Evolutionary conservation across 2,113 vertebrate genomes (phyloP).

Genomic region (Platysternon megacephalum): DNA sequence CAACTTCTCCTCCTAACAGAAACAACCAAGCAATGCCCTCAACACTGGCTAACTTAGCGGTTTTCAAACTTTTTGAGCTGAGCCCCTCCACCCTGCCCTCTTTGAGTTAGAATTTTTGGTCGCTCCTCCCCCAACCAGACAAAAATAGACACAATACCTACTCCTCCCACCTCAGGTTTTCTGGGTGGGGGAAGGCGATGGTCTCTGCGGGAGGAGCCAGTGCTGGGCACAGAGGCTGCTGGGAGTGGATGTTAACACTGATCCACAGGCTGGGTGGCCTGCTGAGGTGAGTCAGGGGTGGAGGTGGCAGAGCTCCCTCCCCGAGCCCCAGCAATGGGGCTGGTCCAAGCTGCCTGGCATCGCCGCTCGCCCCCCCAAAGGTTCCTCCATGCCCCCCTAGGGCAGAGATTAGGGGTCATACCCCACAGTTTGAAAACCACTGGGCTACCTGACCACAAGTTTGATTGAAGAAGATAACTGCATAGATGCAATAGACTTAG

Average conservation of each 20-base stretch:
- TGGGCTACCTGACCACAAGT: neutral
- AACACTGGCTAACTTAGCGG: neutral
- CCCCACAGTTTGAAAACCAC: too few species aligned
- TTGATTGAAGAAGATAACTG: neutral
- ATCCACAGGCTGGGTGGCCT: neutral
- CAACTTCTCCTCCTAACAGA: accelerated
- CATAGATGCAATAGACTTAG: accelerated
- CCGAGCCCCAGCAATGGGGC: neutral
- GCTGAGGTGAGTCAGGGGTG: neutral
- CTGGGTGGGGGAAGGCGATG: neutral
- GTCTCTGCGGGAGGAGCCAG: neutral
- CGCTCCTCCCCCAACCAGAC: neutral
- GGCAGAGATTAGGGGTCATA: too few species aligned
- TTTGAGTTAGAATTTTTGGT: neutral
- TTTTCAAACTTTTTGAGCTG: neutral
- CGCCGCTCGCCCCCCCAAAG: neutral
- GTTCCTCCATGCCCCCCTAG: neutral
- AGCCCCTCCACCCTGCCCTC: neutral
- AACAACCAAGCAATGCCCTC: neutral
- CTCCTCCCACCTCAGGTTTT: neutral
- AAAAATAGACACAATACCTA: neutral
- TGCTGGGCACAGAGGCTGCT: neutral
- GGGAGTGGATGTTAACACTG: neutral
- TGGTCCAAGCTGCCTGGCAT: too few species aligned
- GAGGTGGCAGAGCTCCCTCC: neutral